Conservation (phyloP, 2,113 vertebrate species). For the Pholis gunnellus region DNA sequence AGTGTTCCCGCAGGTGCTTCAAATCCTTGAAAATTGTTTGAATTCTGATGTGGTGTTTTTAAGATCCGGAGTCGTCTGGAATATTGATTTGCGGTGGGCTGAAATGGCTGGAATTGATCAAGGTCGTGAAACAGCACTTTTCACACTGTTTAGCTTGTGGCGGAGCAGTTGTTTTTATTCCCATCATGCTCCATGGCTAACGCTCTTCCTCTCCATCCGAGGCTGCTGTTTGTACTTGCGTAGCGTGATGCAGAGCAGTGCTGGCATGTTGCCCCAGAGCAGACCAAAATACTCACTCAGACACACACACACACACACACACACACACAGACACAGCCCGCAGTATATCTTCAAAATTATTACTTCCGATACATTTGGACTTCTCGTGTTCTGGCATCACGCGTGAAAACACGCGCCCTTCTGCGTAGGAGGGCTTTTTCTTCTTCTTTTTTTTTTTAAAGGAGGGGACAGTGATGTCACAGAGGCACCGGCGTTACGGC, state of each 20-base stretch:
- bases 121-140: conserved; percentile 58
- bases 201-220: conserved; percentile 3
- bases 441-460: not conserved
- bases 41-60: conserved; percentile 54
- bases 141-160: conserved; percentile 36
- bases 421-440: conserved; percentile 27
- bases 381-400: conserved; percentile 18
- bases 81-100: conserved; percentile 32
- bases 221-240: conserved; percentile 62
- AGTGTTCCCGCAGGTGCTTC: conserved; percentile 57
- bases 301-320: conserved; percentile 17
- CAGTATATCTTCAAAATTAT: conserved; percentile 37
- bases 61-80: conserved; percentile 34
- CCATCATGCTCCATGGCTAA: conserved; percentile 38
- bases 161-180: conserved; percentile 30
- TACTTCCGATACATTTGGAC: conserved; percentile 45
- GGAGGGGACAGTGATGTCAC: conserved; percentile 54
- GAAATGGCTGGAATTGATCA: conserved; percentile 53
- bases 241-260: conserved; percentile 65
- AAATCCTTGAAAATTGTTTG: conserved; percentile 53
- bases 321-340: conserved; percentile 8
- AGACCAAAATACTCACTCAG: conserved; percentile 57
- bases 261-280: conserved; percentile 72
- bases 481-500: conserved; percentile 36
- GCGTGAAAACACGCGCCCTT: conserved; percentile 4